Evolutionary conservation across 1,140 invertebrate species (phyloP).

Genomic region (Drosophila tristis): DNA sequence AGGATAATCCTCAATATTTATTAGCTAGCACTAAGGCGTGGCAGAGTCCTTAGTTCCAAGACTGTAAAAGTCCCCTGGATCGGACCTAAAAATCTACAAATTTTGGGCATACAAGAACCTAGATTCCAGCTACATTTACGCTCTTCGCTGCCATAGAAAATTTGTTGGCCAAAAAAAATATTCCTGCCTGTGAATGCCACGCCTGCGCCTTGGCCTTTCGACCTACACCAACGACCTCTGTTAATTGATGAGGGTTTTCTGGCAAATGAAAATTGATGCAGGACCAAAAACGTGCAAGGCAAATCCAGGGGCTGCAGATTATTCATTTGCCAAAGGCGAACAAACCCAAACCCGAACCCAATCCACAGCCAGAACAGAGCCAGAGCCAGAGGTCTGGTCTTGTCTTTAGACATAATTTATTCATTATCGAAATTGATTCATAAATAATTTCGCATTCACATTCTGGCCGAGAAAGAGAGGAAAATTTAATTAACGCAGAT

Average conservation of each 20-base stretch:
- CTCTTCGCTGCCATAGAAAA: too few species aligned
- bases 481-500: slow-evolving; percentile 70
- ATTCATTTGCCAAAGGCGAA: slow-evolving; percentile 47
- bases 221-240: slow-evolving; percentile 37
- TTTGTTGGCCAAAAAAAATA: background rate
- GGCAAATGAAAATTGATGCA: slow-evolving; percentile 49
- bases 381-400: background rate
- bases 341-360: background rate
- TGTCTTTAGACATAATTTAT: slow-evolving; percentile 61
- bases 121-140: too few species aligned
- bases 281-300: background rate
- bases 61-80: too few species aligned
- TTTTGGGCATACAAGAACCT: too few species aligned
- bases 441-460: slow-evolving; percentile 65
- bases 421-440: slow-evolving; percentile 77
- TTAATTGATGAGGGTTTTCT: slow-evolving; percentile 62
- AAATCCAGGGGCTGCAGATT: slow-evolving; percentile 42
- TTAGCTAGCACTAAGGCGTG: too few species aligned
- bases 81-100: too few species aligned
- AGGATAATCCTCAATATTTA: too few species aligned
- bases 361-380: too few species aligned
- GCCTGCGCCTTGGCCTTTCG: slow-evolving; percentile 39
- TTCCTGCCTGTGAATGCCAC: slow-evolving; percentile 3
- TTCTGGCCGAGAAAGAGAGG: slow-evolving; percentile 1
- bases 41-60: too few species aligned